Evolutionary conservation across 2,797 vertebrate genomes (phyloP), one percentile per base, ranked within the genome.

Genomic region (Karalla daura): DNA sequence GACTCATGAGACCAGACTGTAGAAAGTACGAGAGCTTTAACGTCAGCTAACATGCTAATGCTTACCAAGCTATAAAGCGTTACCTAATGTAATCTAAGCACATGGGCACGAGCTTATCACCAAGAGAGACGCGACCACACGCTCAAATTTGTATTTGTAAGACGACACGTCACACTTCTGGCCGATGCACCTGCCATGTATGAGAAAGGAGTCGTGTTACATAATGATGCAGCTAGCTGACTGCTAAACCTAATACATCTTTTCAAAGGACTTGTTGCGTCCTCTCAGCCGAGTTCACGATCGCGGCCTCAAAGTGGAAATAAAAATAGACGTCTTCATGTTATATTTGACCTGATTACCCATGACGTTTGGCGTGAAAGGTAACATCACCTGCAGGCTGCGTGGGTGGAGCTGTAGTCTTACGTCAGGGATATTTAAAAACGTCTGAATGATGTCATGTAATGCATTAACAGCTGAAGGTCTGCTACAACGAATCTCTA

Each of bases 21-120:
- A 59, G 59, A 70, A 78, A 58, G 35, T 53, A 28, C 41, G 14
- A 30, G 52, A 24, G 43, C 33, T 63, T 74, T 66, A 45, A 49
- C 37, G 24, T 46, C 21, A 58, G 84, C 80, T 85, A 76, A 45
- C 47, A 43, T 55, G 78, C 78, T 75, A 76, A 61, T 23, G 80
- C 76, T 80, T 82, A 37, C 43, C 23, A n/a, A 63, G 79, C 74
- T 49, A 44, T 4, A 11, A 24, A 28, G 24, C 35, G 47, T 69
- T 61, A 53, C 25, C 3, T n/a, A 4, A 4, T 3, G 6, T 28
- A 33, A 8, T n/a, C 13, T 39, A 23, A 33, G 18, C 14, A 3
- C 32, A 11, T 7, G 2, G 14, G 44, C 18, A 28, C 10, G 9
- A 25, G 18, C n/a, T 7, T 25, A 35, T 23, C 9, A 33, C 3